Evolutionary conservation across 2,888 invertebrate species (phyloP).

Genomic region (Temnothorax rugatulus): DNA sequence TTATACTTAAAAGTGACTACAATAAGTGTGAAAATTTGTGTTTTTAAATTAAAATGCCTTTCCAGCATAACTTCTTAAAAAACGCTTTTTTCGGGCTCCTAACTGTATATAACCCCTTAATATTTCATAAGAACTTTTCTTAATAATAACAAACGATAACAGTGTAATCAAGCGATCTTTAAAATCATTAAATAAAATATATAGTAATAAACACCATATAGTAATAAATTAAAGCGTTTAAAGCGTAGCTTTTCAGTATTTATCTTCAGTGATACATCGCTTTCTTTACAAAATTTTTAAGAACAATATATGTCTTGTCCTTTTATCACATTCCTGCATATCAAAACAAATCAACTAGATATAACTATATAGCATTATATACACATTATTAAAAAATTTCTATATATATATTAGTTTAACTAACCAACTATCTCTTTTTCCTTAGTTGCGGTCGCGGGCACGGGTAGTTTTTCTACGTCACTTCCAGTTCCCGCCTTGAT

Average conservation of each 20-base stretch:
- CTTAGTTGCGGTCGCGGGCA: conserved; percentile 73
- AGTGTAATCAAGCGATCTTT: conserved; percentile 1
- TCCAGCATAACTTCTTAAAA: too few species aligned
- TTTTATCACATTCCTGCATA: conserved; percentile 27
- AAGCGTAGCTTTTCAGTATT: conserved; percentile 32
- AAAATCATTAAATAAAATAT: conserved; percentile 6
- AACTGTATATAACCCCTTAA: too few species aligned
- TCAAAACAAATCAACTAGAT: conserved; percentile 21
- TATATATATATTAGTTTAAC: conserved; percentile 68
- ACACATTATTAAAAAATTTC: conserved; percentile 17
- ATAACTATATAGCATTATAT: conserved; percentile 25
- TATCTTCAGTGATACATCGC: conserved; percentile 8
- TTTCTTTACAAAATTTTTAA: conserved; percentile 9
- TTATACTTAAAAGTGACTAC: too few species aligned
- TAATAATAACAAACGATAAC: conserved; percentile 22
- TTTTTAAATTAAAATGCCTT: too few species aligned
- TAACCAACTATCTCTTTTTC: conserved; percentile 84
- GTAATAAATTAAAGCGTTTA: conserved; percentile 17
- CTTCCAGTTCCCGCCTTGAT: conserved; percentile 80
- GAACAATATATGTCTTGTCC: background rate
- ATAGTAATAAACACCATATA: background rate
- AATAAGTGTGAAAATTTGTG: too few species aligned
- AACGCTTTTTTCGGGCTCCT: too few species aligned
- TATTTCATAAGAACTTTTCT: background rate
- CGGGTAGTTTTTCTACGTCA: conserved; percentile 79